A percentile compares a stretch with the other conserved stretches of the same genome.
Evolutionary conservation across 2,113 vertebrate genomes (phyloP).

Genomic region (Megaleporinus macrocephalus): DNA sequence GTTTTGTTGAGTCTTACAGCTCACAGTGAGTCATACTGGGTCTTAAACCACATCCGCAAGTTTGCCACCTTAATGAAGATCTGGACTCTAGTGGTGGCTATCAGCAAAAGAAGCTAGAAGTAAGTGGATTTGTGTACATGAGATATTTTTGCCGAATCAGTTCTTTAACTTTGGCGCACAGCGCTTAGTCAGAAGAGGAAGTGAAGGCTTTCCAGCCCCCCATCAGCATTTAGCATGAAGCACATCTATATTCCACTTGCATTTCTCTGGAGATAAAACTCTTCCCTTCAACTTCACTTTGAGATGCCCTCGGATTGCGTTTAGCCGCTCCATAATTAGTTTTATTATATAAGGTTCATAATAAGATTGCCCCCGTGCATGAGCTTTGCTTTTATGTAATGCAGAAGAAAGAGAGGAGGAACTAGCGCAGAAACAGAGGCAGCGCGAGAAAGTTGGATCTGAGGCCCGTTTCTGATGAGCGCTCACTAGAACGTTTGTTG

Average conservation of each 20-base stretch:
- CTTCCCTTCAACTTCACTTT: slow-evolving; percentile 52
- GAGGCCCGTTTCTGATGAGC: slow-evolving; percentile 12
- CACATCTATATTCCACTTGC: slow-evolving; percentile 48
- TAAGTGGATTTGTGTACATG: too few species aligned
- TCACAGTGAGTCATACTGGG: too few species aligned
- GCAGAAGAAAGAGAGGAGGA: neutral
- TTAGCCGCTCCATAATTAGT: slow-evolving; percentile 51
- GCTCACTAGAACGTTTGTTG: slow-evolving; percentile 9
- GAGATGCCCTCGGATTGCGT: slow-evolving; percentile 56
- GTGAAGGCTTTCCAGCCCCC: slow-evolving; percentile 56
- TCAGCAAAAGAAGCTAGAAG: too few species aligned
- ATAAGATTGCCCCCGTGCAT: slow-evolving; percentile 16
- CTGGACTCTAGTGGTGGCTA: too few species aligned
- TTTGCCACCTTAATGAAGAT: too few species aligned
- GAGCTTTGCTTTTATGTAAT: slow-evolving; percentile 21
- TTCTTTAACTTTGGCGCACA: neutral
- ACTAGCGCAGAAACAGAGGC: slow-evolving; percentile 21
- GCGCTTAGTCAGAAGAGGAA: slow-evolving; percentile 30
- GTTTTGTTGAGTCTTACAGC: too few species aligned
- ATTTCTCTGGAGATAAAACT: slow-evolving; percentile 61
- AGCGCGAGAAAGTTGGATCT: neutral
- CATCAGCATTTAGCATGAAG: slow-evolving; percentile 59
- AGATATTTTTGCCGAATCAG: too few species aligned
- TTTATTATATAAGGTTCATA: slow-evolving; percentile 49
- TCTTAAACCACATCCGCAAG: too few species aligned